Evolutionary conservation across 2,888 invertebrate species (phyloP), one percentile per base, ranked within the genome.

Genomic region (Rosalia funebris): DNA sequence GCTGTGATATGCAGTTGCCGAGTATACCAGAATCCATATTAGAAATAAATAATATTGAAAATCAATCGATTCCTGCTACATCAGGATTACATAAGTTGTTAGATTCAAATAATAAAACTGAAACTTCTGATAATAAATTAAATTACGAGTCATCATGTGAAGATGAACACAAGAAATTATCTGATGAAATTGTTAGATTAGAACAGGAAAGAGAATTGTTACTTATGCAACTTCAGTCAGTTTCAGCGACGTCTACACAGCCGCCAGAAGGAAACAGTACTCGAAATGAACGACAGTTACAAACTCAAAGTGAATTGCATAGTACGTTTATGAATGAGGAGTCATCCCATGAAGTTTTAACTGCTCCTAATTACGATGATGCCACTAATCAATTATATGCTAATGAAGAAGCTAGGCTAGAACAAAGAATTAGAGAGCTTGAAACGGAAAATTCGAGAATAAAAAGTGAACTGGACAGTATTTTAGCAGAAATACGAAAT

Each of bases 381-480:
- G 71, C 71, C 9, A 71, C 71, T 7, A 71, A 72, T 54, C 67
- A 72, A 52, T 55, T 72, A 42, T 70, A 55, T 36, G 61, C 57
- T 2, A 57, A 60, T 19, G 69, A 71, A 37, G 71, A 69, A 16
- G 60, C 65, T n/a, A 56, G 63, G 11, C 42, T 72, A 14, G 66
- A 62, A 19, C 69, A 72, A 46, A 52, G 71, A 3, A 65, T 70
- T 20, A 55, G 64, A 19, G 71, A 72, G 31, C 57, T 72, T 42
- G 72, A 72, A 46, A 65, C 61, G 7, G 69, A 71, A 16, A 71
- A 72, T 42, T 58, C 62, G 3, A 57, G 69, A 20, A 70, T 71
- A 5, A 63, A 64, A 42, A 54, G 41, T 14, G 68, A 72, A 34
- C 39, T 72, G 25, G 54, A 61, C 14, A 34, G 9, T 4, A 41